These are phyloP conservation scores for Odocoileus hemionus DNA, from an alignment of 2,113 vertebrate species.

Conservation along the genomic window DNA sequence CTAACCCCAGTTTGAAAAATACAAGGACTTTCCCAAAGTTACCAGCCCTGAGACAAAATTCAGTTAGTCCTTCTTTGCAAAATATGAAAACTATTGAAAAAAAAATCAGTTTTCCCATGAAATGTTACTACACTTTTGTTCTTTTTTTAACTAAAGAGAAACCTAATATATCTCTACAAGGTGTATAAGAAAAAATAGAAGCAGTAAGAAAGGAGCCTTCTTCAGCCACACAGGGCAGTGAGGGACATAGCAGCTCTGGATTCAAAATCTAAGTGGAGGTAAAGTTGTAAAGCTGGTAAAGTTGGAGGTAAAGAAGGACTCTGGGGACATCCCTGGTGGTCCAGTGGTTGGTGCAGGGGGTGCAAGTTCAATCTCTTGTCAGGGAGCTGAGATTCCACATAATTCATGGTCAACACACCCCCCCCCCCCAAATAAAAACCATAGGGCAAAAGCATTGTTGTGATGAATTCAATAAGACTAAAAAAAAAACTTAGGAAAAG, in stretches of 20 bases:
- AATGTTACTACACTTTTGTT: neutral
- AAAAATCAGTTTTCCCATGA: neutral
- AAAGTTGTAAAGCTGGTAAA: neutral
- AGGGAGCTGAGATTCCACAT: neutral
- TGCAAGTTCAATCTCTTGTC: neutral
- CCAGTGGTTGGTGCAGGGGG: neutral
- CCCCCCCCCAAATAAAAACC: neutral
- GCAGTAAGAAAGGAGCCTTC: neutral
- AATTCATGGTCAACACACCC: neutral
- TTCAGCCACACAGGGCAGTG: rapidly evolving
- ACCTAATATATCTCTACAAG: neutral
- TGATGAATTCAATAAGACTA: neutral
- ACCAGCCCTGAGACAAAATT: neutral
- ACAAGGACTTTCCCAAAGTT: neutral
- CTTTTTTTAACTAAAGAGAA: neutral
- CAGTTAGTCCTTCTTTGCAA: neutral
- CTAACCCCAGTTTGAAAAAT: neutral
- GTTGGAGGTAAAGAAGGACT: neutral
- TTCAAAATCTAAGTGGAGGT: neutral
- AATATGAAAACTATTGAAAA: neutral
- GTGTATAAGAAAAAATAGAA: neutral
- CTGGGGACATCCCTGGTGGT: neutral
- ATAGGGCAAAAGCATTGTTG: neutral
- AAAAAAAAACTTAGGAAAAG: neutral
- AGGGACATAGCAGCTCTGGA: neutral